Evolutionary conservation across 2,113 vertebrate genomes (phyloP).

Genomic region (Ceratotherium simum): DNA sequence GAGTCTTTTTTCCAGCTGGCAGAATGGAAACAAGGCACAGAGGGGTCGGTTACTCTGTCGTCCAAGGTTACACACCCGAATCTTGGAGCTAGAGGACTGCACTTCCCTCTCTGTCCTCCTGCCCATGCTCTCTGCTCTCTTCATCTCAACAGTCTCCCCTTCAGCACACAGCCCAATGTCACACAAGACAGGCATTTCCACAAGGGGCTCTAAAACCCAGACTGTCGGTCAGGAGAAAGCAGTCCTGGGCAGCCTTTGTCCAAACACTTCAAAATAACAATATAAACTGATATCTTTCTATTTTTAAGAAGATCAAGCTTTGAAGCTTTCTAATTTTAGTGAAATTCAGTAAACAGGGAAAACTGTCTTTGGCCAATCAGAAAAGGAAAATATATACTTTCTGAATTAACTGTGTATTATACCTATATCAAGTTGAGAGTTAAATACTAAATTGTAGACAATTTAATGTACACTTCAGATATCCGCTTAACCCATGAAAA

Average conservation of each 20-base stretch:
- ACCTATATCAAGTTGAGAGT: slow-evolving; percentile 36
- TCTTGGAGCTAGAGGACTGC: not conserved
- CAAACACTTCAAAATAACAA: slow-evolving; percentile 54
- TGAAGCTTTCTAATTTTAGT: slow-evolving; percentile 74
- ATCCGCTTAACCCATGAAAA: slow-evolving; percentile 58
- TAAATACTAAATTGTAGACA: slow-evolving; percentile 34
- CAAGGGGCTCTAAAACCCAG: not conserved
- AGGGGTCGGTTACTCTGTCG: not conserved
- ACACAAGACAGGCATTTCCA: not conserved
- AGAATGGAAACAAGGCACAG: not conserved
- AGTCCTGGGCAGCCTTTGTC: not conserved
- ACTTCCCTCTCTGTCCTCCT: not conserved
- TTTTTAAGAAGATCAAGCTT: slow-evolving; percentile 70
- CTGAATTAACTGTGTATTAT: slow-evolving; percentile 37
- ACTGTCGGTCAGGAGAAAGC: not conserved
- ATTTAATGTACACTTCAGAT: slow-evolving; percentile 38
- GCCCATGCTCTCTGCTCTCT: not conserved
- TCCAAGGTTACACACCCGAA: slow-evolving; percentile 55
- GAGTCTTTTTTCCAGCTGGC: not conserved
- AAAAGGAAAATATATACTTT: slow-evolving; percentile 72
- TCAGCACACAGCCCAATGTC: not conserved
- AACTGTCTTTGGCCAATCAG: slow-evolving; percentile 71
- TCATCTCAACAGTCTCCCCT: not conserved
- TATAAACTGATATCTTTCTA: slow-evolving; percentile 44
- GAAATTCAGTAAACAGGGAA: slow-evolving; percentile 64